These are phyloP conservation scores for Punctoribates punctum DNA, from an alignment of 2,888 invertebrate species.

Conservation along the genomic window DNA sequence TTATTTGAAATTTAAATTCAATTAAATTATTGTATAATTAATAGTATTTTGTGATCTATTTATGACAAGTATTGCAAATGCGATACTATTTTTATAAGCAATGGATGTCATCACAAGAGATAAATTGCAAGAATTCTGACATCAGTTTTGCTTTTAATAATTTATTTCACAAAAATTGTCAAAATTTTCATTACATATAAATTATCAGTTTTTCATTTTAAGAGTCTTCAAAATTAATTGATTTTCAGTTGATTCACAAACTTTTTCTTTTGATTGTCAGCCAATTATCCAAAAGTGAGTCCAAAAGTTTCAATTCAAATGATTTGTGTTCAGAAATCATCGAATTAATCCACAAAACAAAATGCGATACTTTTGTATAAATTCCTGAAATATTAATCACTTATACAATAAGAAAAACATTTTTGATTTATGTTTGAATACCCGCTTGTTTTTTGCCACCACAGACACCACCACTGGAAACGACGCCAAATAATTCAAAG, in stretches of 20 bases:
- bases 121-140: constrained; percentile 17
- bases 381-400: constrained; percentile 44
- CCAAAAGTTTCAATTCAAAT: constrained; percentile 35
- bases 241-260: not conserved
- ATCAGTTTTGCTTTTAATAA: constrained; percentile 21
- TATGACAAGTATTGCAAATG: constrained; percentile 36
- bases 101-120: constrained; percentile 33
- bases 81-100: constrained; percentile 31
- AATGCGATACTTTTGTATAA: constrained; percentile 44
- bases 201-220: not conserved
- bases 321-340: constrained; percentile 34
- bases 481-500: constrained; percentile 44
- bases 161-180: constrained; percentile 21
- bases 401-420: constrained; percentile 19
- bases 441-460: constrained; percentile 40
- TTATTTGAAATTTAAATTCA: not conserved
- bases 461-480: constrained; percentile 45
- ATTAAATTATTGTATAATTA: not conserved
- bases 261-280: not conserved
- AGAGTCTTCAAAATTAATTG: not conserved
- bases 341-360: constrained; percentile 42
- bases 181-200: not conserved
- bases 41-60: constrained; percentile 15
- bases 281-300: not conserved
- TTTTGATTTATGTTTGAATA: constrained; percentile 32